phyloP scores from a whole-genome alignment of 2,888 invertebrate genomes.

The Plagiodera versicolora region DNA sequence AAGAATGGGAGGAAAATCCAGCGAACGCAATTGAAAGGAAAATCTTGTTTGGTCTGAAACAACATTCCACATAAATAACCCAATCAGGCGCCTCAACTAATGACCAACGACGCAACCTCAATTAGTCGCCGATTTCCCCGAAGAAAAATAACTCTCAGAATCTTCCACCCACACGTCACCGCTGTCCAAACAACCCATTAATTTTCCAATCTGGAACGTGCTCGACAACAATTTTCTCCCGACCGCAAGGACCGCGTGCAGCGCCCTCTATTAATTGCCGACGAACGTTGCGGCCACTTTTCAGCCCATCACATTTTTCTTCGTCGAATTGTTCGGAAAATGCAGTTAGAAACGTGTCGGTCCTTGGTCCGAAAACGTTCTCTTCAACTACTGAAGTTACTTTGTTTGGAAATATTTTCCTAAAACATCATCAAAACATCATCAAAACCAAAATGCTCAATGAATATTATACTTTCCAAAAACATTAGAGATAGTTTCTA shows the following conservation, averaged over 20 bases:
- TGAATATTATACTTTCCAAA: too few relatives aligned
- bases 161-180: constrained; percentile 11
- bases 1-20: too few relatives aligned
- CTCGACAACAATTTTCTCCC: constrained; percentile 15
- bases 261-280: neutral
- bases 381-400: too few relatives aligned
- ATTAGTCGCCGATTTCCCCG: constrained; percentile 12
- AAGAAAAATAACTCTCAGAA: constrained; percentile 17
- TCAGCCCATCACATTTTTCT: neutral
- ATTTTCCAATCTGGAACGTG: constrained; percentile 22
- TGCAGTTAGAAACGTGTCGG: too few relatives aligned
- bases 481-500: too few relatives aligned
- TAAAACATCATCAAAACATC: too few relatives aligned
- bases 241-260: constrained; percentile 4
- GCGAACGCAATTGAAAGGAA: too few relatives aligned
- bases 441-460: too few relatives aligned
- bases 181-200: constrained; percentile 24
- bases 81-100: neutral
- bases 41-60: neutral
- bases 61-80: neutral
- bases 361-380: too few relatives aligned
- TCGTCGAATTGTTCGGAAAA: neutral
- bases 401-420: too few relatives aligned
- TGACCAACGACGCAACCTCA: constrained; percentile 2
- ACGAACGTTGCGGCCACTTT: neutral